These are phyloP conservation scores for Tachystola acroxantha DNA, from an alignment of 2,888 invertebrate genomes.

Conservation along the genomic window DNA sequence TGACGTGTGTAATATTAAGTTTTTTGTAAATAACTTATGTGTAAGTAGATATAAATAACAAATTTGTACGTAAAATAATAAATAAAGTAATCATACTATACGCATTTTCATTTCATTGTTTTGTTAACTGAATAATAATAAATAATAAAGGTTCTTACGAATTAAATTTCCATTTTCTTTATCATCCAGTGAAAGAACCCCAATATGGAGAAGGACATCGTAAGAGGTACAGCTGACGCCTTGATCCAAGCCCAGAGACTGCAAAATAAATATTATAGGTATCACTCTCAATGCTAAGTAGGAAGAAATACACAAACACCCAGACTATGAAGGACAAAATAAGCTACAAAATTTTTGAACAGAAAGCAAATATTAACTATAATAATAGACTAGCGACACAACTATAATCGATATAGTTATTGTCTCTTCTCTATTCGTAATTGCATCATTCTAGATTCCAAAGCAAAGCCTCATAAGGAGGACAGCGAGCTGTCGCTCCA, in stretches of 20 bases:
- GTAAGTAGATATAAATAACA: conserved; percentile 3
- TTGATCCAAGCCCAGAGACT: conserved; percentile 87
- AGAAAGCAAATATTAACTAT: too few relatives aligned
- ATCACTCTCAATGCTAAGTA: neutral
- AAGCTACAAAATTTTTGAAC: too few relatives aligned
- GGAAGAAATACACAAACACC: too few relatives aligned
- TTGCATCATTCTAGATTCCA: too few relatives aligned
- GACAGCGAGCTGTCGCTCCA: too few relatives aligned
- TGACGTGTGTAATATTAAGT: neutral
- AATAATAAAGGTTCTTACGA: conserved; percentile 6
- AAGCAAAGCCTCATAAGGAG: too few relatives aligned
- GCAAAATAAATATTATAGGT: conserved; percentile 37
- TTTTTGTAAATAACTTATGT: conserved; percentile 12
- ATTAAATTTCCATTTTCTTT: conserved; percentile 80
- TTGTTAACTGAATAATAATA: neutral
- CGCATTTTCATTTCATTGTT: neutral
- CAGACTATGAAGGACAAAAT: too few relatives aligned
- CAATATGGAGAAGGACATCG: conserved; percentile 87
- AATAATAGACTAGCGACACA: too few relatives aligned
- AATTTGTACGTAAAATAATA: neutral
- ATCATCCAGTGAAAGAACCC: conserved; percentile 89
- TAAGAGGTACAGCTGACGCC: conserved; percentile 87
- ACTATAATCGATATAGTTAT: too few relatives aligned
- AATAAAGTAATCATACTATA: neutral
- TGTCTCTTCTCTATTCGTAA: too few relatives aligned